Percentiles rank a stretch among this genome's conserved stretches.
Conservation (phyloP, 1,140 invertebrate genomes). For the Drosophila mayri region DNA sequence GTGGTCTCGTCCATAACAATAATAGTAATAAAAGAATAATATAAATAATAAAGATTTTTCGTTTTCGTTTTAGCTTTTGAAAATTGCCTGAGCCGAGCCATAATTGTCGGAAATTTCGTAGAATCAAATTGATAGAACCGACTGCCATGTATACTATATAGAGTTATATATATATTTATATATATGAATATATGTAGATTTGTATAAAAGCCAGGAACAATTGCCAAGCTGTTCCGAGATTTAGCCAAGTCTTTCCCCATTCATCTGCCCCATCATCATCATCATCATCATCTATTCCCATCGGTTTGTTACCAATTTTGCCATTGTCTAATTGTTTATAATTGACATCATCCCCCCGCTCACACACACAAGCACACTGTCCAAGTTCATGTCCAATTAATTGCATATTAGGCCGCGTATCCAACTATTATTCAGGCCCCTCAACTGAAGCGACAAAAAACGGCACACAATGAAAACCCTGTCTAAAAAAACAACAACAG, state of each 20-base stretch:
- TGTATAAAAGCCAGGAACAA: slow-evolving; percentile 16
- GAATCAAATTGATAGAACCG: slow-evolving; percentile 40
- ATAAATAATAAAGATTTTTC: slow-evolving; percentile 57
- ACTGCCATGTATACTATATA: background rate
- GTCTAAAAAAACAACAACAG: slow-evolving; percentile 24
- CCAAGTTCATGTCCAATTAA: slow-evolving; percentile 77
- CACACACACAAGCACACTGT: slow-evolving; percentile 17
- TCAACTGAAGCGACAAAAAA: slow-evolving; percentile 64
- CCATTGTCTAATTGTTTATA: slow-evolving; percentile 63
- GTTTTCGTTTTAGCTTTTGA: slow-evolving; percentile 67
- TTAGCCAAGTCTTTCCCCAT: slow-evolving; percentile 36
- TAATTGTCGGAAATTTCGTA: slow-evolving; percentile 65
- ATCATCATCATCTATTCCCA: slow-evolving; percentile 45
- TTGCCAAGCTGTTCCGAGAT: slow-evolving; percentile 15
- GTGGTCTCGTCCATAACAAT: slow-evolving; percentile 43
- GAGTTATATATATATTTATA: background rate
- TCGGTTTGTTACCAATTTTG: slow-evolving; percentile 55
- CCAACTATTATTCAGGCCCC: slow-evolving; percentile 54
- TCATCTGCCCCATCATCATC: slow-evolving; percentile 14
- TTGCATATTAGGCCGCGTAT: slow-evolving; percentile 67
- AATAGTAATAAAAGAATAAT: slow-evolving; percentile 57
- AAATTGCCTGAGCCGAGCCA: slow-evolving; percentile 61
- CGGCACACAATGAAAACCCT: slow-evolving; percentile 22
- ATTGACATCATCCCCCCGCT: slow-evolving; percentile 12
- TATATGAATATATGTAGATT: background rate